Conservation (phyloP, 1,140 invertebrate species). For the Laupala kohalensis region DNA sequence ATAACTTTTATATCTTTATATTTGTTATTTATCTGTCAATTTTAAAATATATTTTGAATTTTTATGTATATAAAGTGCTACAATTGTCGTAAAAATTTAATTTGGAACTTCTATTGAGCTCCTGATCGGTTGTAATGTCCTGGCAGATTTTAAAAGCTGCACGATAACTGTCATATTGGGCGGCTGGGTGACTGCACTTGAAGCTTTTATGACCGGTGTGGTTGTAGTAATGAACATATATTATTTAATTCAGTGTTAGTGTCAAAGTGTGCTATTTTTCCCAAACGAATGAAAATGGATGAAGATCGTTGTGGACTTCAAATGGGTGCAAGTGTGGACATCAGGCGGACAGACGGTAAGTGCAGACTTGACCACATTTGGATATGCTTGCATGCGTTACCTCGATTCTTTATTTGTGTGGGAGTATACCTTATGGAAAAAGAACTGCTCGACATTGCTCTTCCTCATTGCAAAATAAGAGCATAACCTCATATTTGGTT, state of each 20-base stretch:
- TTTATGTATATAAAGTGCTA: neutral
- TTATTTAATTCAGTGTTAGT: neutral
- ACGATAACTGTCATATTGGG: conserved; percentile 4
- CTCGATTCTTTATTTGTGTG: neutral
- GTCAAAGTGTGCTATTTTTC: neutral
- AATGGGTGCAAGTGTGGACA: conserved; percentile 5
- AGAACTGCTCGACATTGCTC: neutral
- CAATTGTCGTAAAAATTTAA: neutral
- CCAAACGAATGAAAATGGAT: conserved; percentile 1
- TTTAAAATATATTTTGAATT: neutral
- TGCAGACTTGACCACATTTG: conserved; percentile 3
- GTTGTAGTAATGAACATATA: neutral
- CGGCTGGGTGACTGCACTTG: neutral
- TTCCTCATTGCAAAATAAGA: no score
- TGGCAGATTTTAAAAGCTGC: conserved; percentile 6
- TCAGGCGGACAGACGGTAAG: conserved; percentile 6
- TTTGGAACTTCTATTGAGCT: neutral
- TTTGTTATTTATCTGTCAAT: neutral
- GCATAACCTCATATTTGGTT: no score
- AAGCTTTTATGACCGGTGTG: neutral
- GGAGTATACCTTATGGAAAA: neutral
- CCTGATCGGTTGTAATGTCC: neutral
- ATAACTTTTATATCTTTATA: neutral
- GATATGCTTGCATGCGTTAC: neutral
- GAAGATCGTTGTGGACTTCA: conserved; percentile 1